phyloP scores from a whole-genome alignment of 2,113 vertebrate genomes.

The Lepidothrix coronata region DNA sequence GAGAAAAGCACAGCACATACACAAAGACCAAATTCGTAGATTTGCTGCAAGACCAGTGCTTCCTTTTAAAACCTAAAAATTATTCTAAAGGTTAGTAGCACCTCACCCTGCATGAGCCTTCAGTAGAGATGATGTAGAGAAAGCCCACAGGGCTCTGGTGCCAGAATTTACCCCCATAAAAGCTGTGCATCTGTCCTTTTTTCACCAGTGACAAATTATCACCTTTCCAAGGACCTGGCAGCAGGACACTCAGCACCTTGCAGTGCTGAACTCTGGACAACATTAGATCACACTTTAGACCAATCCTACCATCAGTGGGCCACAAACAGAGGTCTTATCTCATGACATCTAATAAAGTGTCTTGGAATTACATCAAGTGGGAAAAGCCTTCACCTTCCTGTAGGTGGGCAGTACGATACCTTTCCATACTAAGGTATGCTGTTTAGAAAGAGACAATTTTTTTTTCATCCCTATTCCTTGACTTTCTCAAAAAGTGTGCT shows the following conservation, averaged over 20 bases:
- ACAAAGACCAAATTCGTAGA: neutral
- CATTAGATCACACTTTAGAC: neutral
- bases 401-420: neutral
- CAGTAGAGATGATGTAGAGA: neutral
- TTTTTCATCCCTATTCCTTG: neutral
- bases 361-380: neutral
- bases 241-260: neutral
- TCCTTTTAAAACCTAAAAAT: neutral
- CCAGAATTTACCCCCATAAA: neutral
- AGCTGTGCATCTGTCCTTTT: neutral
- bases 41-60: neutral
- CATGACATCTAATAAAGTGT: neutral
- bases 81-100: neutral
- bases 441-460: neutral
- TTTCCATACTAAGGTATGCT: neutral
- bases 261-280: neutral
- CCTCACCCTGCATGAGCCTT: neutral
- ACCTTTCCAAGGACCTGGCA: neutral
- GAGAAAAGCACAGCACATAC: neutral
- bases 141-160: neutral
- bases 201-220: neutral
- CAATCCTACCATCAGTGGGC: neutral
- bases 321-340: neutral
- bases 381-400: neutral
- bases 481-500: neutral